Percentiles rank a stretch among this genome's conserved stretches.
Evolutionary conservation across 2,113 vertebrate species (phyloP).

Genomic region (Clupea harengus): DNA sequence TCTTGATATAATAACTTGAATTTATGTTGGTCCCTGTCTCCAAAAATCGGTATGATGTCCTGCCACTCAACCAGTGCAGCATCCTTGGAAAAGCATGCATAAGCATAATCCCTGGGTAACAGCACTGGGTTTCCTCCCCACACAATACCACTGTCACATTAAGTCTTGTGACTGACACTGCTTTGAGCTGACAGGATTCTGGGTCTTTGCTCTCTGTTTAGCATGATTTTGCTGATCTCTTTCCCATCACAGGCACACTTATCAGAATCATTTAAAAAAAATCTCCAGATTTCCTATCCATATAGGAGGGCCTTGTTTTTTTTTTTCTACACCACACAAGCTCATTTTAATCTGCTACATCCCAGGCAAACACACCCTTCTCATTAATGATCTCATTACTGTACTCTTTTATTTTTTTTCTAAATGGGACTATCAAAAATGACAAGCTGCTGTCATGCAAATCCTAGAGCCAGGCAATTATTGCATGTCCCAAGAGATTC

Average conservation of each 20-base stretch:
- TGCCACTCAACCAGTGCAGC: constrained; percentile 38
- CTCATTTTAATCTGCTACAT: background rate
- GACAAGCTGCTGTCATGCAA: background rate
- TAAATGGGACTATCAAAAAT: background rate
- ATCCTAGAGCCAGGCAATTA: background rate
- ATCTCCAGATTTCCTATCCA: background rate
- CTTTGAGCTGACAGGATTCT: constrained; percentile 31
- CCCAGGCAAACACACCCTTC: background rate
- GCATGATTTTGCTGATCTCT: constrained; percentile 21
- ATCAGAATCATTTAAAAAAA: background rate
- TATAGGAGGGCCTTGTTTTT: background rate
- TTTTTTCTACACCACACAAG: background rate
- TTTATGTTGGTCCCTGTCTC: constrained; percentile 22
- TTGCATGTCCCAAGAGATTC: constrained; percentile 25
- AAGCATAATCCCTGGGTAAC: constrained; percentile 39
- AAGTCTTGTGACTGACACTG: constrained; percentile 28
- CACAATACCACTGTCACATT: constrained; percentile 32
- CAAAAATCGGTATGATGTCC: constrained; percentile 36
- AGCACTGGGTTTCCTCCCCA: constrained; percentile 28
- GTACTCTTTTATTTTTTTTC: background rate
- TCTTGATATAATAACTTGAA: background rate
- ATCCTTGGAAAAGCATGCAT: constrained; percentile 33
- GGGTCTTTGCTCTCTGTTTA: constrained; percentile 25
- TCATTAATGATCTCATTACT: background rate
- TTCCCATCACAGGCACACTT: background rate